Base-by-base conservation (phyloP, 2,797 vertebrate genomes). In the Buceros bicornis region DNA sequence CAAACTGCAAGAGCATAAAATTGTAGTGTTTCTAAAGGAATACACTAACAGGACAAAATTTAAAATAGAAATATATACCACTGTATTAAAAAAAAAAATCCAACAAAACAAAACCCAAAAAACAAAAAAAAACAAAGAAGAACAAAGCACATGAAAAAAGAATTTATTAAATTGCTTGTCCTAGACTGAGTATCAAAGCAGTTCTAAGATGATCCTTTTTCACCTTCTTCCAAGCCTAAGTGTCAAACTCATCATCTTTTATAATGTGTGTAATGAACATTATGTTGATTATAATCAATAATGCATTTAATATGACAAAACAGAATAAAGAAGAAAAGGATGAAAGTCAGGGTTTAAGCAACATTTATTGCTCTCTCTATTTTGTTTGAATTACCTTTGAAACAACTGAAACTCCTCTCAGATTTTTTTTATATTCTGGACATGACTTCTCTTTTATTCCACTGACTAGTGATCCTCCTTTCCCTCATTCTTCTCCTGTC, bases 31-130 rank as follows among this genome's bases (percentile, higher is more conserved):
- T 70, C 28, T 54, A 33, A 89, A 84, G 89, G 18, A 28, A 35
- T 50, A 43, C 2, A 56, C 10, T 35, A 77, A 24, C 1, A 65
- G 5, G 28, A 33, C 16, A 53, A 84, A 31, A 7, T 62, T 82
- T 35, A 54, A 87, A 61, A 65, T 15, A 69, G 8, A 79, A 65
- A 69, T 13, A 26, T 20, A 20, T 25, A 60, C 3, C 7, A 42
- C 7, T 24, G 10, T 25, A 48, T 28, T 70, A n/a, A 7, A 42
- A 81, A 64, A 50, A 8, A 31, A 13, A 21, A 5, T 8, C 45
- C 1, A 40, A 3, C 6, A 37, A 77, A 67, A 40, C 4, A 29
- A 16, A 24, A 2, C 0, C 20, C 19, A 20, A n/a, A 7, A 42
- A 81, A 64, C 45, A 8, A 31, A 13, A 21, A 5, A 37, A 77